Conservation (phyloP, 2,797 vertebrate genomes). For the Falco naumanni region DNA sequence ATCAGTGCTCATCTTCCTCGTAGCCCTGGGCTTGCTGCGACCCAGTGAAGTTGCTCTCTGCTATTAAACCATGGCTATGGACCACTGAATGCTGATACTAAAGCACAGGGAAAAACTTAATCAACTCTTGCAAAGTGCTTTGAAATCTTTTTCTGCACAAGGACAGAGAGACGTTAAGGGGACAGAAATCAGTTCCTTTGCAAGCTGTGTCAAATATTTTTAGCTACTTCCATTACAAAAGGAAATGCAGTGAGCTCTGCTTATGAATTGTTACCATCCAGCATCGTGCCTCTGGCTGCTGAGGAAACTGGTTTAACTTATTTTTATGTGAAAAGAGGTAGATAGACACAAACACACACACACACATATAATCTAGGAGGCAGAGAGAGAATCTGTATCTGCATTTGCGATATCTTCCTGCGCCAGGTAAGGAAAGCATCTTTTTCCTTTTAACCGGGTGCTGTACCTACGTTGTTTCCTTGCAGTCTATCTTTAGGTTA, state of each 20-base stretch:
- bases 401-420: slow-evolving; percentile 13
- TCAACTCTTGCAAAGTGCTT: not conserved
- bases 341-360: not conserved
- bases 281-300: not conserved
- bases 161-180: not conserved
- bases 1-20: rapidly evolving
- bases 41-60: not conserved
- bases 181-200: not conserved
- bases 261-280: not conserved
- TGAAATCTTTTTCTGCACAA: not conserved
- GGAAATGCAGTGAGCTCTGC: not conserved
- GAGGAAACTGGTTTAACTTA: not conserved
- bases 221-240: not conserved
- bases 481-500: slow-evolving; percentile 59
- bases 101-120: not conserved
- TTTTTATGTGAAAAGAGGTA: not conserved
- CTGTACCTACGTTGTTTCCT: slow-evolving; percentile 63
- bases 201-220: not conserved
- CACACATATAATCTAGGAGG: not conserved
- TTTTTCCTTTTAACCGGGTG: slow-evolving; percentile 7
- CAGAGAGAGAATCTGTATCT: slow-evolving; percentile 19
- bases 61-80: not conserved
- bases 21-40: not conserved
- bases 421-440: slow-evolving; percentile 39
- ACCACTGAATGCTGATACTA: not conserved